Percentiles rank a stretch among this genome's conserved stretches.
Conservation (phyloP, 2,113 vertebrate genomes). For the Elanoides forficatus region DNA sequence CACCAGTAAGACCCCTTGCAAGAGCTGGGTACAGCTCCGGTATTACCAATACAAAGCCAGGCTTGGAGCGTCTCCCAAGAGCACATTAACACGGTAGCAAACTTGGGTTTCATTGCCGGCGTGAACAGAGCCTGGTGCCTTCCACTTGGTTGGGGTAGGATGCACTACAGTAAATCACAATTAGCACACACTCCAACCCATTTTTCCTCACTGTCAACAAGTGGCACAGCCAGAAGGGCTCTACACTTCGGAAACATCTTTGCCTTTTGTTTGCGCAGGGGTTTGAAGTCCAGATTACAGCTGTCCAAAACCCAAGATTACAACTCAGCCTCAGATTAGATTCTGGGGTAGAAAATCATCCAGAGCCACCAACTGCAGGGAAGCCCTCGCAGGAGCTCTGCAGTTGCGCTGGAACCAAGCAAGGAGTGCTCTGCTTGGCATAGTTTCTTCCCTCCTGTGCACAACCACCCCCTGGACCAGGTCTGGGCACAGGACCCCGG, state of each 20-base stretch:
- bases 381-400: accelerated
- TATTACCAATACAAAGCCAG: background rate
- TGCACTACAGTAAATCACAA: background rate
- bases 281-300: background rate
- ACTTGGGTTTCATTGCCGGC: accelerated
- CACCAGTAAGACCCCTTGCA: accelerated
- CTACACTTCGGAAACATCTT: background rate
- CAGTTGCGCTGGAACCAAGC: accelerated
- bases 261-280: background rate
- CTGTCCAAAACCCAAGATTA: background rate
- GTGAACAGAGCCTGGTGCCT: background rate
- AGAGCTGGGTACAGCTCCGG: background rate
- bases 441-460: background rate
- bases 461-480: background rate
- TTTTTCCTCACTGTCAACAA: background rate
- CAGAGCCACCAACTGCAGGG: background rate
- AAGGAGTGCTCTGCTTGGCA: background rate
- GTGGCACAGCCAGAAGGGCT: background rate
- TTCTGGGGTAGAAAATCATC: background rate
- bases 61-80: background rate
- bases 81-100: accelerated
- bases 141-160: accelerated
- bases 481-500: background rate
- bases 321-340: background rate
- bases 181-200: background rate